phyloP scores from a whole-genome alignment of 1,140 invertebrate genomes.

The Heliconius eleuchia region DNA sequence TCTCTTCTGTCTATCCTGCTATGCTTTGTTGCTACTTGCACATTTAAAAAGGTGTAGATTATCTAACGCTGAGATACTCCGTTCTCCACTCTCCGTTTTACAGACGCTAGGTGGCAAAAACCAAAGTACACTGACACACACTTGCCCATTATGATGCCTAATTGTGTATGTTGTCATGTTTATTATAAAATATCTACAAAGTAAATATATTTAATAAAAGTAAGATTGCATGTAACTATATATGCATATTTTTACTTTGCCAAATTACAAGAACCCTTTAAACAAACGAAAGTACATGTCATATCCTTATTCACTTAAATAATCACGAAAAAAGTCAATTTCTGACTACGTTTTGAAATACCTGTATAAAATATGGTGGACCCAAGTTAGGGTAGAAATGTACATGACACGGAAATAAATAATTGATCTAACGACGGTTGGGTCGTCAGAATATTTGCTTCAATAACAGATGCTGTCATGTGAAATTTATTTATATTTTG shows the following conservation, averaged over 20 bases:
- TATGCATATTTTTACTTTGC: not conserved
- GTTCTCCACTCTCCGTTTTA: too few relatives aligned
- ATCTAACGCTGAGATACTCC: too few relatives aligned
- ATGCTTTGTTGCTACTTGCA: too few relatives aligned
- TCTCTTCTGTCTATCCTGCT: too few relatives aligned
- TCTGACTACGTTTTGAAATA: not conserved
- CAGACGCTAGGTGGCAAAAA: too few relatives aligned
- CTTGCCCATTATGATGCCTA: too few relatives aligned
- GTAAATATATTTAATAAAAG: too few relatives aligned
- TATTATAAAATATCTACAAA: too few relatives aligned
- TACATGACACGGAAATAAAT: conserved; percentile 1
- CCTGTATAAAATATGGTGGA: not conserved
- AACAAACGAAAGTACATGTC: not conserved
- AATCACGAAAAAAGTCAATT: not conserved
- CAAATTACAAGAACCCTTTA: not conserved
- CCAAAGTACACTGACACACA: too few relatives aligned
- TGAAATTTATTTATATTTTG: not conserved
- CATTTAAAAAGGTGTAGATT: too few relatives aligned
- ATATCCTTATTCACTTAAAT: not conserved
- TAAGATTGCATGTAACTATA: too few relatives aligned
- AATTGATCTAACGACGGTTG: not conserved
- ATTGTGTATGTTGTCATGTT: too few relatives aligned
- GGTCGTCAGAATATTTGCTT: not conserved
- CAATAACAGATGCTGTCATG: not conserved
- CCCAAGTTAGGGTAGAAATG: not conserved